Percentiles rank a stretch among this genome's conserved stretches.
Evolutionary conservation across 2,797 vertebrate species (phyloP).

Genomic region (Oceanodroma leucorhoa): DNA sequence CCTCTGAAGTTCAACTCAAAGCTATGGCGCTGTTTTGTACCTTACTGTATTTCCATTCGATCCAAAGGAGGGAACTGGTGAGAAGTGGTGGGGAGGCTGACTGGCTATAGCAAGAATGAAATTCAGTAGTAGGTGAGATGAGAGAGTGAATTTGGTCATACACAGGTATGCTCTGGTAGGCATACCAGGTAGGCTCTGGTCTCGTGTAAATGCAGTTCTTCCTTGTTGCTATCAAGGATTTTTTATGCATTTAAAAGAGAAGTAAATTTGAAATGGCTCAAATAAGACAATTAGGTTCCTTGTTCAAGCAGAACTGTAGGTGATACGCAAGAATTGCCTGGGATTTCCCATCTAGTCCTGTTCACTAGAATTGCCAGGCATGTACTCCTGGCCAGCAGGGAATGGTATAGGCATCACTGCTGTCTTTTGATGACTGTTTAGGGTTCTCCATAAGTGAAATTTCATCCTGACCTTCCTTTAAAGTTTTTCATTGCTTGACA

Average conservation of each 20-base stretch:
- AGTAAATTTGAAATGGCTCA: background rate
- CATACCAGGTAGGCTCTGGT: background rate
- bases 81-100: background rate
- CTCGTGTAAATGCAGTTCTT: background rate
- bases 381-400: background rate
- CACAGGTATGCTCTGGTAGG: background rate
- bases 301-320: background rate
- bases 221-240: accelerated
- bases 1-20: background rate
- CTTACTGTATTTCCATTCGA: background rate
- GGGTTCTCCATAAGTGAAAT: background rate
- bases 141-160: background rate
- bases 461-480: background rate
- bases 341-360: background rate
- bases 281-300: background rate
- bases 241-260: background rate
- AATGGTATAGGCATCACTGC: background rate
- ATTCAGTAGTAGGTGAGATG: background rate
- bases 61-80: background rate
- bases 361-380: background rate
- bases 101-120: background rate
- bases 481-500: background rate
- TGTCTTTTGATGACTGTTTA: background rate
- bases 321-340: background rate
- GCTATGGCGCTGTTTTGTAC: background rate